A percentile compares a stretch with the other conserved stretches of the same genome.
Conservation (phyloP, 2,797 vertebrate genomes). For the Miichthys miiuy region DNA sequence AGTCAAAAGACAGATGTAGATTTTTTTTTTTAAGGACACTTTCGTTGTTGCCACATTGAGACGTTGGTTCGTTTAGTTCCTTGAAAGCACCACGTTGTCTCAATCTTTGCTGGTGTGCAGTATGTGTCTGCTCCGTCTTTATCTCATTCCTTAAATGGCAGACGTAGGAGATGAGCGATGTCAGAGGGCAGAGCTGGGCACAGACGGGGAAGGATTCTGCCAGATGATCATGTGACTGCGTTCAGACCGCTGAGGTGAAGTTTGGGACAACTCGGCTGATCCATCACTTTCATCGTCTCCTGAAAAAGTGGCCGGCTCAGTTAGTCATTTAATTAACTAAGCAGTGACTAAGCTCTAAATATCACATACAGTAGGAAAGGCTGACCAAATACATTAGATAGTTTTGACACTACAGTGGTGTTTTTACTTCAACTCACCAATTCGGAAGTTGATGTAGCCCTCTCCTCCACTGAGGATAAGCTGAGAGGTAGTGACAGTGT, state of each 20-base stretch:
- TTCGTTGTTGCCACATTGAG: conserved; percentile 38
- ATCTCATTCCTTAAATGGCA: conserved; percentile 9
- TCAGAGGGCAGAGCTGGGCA: conserved; percentile 83
- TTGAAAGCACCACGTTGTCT: conserved; percentile 14
- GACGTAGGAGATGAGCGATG: not conserved
- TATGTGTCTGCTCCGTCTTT: conserved; percentile 10
- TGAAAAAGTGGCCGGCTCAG: conserved; percentile 50
- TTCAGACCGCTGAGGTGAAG: conserved; percentile 84
- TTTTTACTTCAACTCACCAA: conserved; percentile 80
- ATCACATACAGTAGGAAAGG: not conserved
- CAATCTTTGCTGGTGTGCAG: conserved; percentile 13
- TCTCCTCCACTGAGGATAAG: conserved; percentile 90
- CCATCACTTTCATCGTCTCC: conserved; percentile 87
- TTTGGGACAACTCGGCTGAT: conserved; percentile 72
- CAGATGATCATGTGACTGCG: conserved; percentile 91
- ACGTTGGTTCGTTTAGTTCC: conserved; percentile 19
- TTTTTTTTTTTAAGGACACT: conserved; percentile 18
- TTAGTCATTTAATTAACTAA: conserved; percentile 17
- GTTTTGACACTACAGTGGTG: not conserved
- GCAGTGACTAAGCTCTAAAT: not conserved
- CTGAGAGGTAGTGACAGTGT: conserved; percentile 73
- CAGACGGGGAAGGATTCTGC: conserved; percentile 77
- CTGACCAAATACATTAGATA: not conserved
- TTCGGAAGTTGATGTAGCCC: conserved; percentile 90
- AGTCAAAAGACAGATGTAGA: conserved; percentile 34